A percentile compares a stretch with the other conserved stretches of the same genome.
Conservation (phyloP, 37 sponge, comb jelly and placozoan genomes). For the Beroe forskalii region DNA sequence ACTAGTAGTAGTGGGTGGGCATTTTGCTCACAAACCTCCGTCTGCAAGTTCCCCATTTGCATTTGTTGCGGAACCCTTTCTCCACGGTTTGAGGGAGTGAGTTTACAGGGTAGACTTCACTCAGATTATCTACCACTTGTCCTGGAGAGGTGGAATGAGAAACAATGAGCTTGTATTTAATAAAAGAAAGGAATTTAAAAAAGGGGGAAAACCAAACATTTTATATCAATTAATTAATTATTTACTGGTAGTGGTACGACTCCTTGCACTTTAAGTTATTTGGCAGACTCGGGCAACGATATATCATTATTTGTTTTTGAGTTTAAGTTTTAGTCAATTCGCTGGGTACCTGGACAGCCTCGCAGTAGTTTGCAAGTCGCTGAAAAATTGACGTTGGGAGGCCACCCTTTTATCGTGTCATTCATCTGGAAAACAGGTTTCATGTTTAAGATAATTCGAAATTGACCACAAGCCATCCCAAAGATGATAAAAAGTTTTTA, state of each 20-base stretch:
- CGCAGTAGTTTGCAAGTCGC: conserved; percentile 28
- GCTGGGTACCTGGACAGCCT: conserved; percentile 3
- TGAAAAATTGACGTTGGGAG: conserved; percentile 35
- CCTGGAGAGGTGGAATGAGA: too few relatives aligned
- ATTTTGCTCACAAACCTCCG: too few relatives aligned
- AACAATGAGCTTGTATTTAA: too few relatives aligned
- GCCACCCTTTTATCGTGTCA: conserved; percentile 3
- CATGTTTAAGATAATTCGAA: neutral
- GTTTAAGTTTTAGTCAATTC: neutral
- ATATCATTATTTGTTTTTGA: too few relatives aligned
- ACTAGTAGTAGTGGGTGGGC: too few relatives aligned
- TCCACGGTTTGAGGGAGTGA: conserved; percentile 11
- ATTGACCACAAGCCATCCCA: too few relatives aligned
- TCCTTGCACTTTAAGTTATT: too few relatives aligned
- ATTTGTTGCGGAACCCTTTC: neutral
- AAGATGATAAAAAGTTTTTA: too few relatives aligned
- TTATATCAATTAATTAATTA: neutral
- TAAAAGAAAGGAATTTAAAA: neutral
- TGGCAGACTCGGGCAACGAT: too few relatives aligned
- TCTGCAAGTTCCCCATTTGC: neutral
- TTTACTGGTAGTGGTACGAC: neutral
- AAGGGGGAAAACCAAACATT: neutral
- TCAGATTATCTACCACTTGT: neutral
- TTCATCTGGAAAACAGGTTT: neutral
- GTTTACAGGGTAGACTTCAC: conserved; percentile 37